A percentile compares a stretch with the other conserved stretches of the same genome.
Conservation (phyloP, 2,888 invertebrate species). For the Epistrophe grossulariae region DNA sequence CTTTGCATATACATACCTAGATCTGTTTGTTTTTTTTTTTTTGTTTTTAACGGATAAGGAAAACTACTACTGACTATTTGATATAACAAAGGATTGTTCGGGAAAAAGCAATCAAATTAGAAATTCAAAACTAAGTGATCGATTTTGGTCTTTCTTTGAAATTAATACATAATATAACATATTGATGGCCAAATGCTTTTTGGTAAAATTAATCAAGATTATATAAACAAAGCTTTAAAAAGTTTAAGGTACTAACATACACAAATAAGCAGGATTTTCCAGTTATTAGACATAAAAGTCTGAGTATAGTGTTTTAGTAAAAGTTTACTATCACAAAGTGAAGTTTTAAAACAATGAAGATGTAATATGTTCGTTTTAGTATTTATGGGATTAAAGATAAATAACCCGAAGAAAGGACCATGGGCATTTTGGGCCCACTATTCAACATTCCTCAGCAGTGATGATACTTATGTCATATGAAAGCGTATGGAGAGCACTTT, state of each 20-base stretch:
- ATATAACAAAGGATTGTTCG: background rate
- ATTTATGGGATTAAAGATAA: no score
- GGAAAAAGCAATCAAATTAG: slow-evolving; percentile 3
- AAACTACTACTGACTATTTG: background rate
- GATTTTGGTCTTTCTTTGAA: background rate
- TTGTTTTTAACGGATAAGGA: background rate
- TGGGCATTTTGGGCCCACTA: no score
- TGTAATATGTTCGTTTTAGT: no score
- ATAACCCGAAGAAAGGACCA: no score
- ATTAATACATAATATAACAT: background rate
- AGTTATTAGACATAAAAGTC: no score
- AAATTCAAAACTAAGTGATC: background rate
- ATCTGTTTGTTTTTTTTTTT: background rate
- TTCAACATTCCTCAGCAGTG: no score
- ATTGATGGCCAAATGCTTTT: background rate
- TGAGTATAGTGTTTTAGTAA: no score
- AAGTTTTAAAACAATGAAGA: no score
- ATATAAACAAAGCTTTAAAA: background rate
- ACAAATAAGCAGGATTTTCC: no score
- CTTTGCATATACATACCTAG: slow-evolving; percentile 20
- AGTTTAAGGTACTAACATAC: background rate
- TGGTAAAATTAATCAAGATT: background rate
- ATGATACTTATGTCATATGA: no score
- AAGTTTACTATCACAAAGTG: no score
- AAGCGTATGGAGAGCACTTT: no score